phyloP scores from a whole-genome alignment of 2,797 vertebrate genomes.

The Lithobates pipiens region DNA sequence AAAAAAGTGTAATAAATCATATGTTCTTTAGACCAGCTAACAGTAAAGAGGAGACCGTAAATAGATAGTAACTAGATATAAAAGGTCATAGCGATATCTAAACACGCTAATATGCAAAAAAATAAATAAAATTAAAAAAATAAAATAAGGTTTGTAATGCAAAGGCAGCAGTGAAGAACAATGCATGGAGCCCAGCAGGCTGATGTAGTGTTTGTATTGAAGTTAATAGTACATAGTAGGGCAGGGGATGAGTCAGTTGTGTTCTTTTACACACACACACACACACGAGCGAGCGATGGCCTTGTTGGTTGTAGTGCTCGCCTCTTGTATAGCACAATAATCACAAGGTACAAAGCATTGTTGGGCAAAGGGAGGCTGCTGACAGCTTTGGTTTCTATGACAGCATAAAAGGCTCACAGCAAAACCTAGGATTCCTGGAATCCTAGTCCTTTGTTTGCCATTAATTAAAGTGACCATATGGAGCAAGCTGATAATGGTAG shows the following conservation, averaged over 20 bases:
- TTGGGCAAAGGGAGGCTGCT: slow-evolving; percentile 62
- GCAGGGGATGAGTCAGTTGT: slow-evolving; percentile 7
- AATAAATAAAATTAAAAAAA: too few species aligned
- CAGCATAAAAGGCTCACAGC: slow-evolving; percentile 65
- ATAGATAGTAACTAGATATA: not conserved
- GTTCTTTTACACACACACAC: not conserved
- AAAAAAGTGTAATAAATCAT: too few species aligned
- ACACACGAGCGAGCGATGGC: slow-evolving; percentile 32
- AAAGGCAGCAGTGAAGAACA: not conserved
- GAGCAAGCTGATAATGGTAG: slow-evolving; percentile 76
- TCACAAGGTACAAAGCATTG: slow-evolving; percentile 64
- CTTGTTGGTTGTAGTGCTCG: slow-evolving; percentile 35
- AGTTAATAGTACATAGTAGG: slow-evolving; percentile 12
- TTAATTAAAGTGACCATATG: slow-evolving; percentile 84
- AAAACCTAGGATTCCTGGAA: slow-evolving; percentile 74
- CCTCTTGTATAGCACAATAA: slow-evolving; percentile 65
- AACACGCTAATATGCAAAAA: not conserved
- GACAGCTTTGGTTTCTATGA: slow-evolving; percentile 68
- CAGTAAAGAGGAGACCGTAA: not conserved
- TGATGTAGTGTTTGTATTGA: not conserved
- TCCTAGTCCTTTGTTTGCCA: slow-evolving; percentile 78
- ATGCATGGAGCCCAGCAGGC: not conserved
- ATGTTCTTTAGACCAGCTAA: too few species aligned
- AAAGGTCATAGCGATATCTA: not conserved
- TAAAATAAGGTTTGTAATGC: too few species aligned